Evolutionary conservation across 1,140 invertebrate species (phyloP), one percentile per base, ranked within the genome.

Genomic region (Calephelis nemesis): DNA sequence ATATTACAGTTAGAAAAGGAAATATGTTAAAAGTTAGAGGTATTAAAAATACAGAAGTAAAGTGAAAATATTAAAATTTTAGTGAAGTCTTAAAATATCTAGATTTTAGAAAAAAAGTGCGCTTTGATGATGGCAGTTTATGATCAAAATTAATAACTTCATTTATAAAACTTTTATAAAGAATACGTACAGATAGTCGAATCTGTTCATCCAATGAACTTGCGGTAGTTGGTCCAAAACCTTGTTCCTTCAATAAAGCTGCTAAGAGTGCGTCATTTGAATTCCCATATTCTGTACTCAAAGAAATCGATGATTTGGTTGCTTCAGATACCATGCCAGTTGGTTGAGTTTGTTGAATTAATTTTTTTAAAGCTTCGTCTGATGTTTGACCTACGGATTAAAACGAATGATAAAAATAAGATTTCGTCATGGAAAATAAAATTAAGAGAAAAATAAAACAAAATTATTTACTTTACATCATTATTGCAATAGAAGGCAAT

Each of bases 251-350:
- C 48, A 95, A 83, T 66, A 95, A 77, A 4, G 94, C 93, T 7
- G 95, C 95, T n/a, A 95, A 84, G 40, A 95, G 84, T 40, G 94
- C 94, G 60, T 95, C 94, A 74, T 95, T 93, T 71, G 92, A 94
- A 72, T 93, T 92, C 30, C 93, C 93, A 73, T 92, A 94, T 74
- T 92, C 92, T 11, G 92, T 92, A 74, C 92, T 92, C 62, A 92
- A 66, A 5, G 87, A 86, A 19, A 88, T 75, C 62, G 92, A 88
- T 67, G 86, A 74, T 67, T 87, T 87, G 12, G 92, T 92, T 12
- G 85, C 85, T 72, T 85, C 84, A 9, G 82, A 86, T 39, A 91
- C 78, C 86, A 91, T 92, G n/a, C 84, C 81, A 8, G 77, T 67
- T 15, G 84, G 79, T 65, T 87, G 85, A 48, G 83, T 81, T 62